phyloP scores from a whole-genome alignment of 1,140 invertebrate species.

The Dreissena polymorpha region DNA sequence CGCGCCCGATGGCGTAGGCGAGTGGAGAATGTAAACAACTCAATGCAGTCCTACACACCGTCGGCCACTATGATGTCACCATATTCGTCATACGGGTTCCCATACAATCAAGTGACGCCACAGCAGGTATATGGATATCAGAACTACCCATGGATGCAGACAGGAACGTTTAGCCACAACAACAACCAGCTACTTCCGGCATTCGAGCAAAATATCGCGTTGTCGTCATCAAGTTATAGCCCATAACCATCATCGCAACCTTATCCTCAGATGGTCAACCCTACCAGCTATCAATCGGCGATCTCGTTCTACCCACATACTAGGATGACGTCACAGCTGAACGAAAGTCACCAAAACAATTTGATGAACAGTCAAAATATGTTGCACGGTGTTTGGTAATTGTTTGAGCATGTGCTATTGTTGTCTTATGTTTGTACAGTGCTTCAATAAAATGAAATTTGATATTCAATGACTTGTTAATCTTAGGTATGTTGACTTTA shows the following conservation, averaged over 20 bases:
- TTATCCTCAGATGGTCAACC: neutral
- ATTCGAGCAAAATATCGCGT: neutral
- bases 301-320: neutral
- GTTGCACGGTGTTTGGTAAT: no score
- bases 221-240: neutral
- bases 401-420: no score
- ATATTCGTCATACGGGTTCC: conserved; percentile 6
- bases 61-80: neutral
- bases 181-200: neutral
- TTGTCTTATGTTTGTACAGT: no score
- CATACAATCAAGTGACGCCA: neutral
- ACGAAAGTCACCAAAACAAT: neutral
- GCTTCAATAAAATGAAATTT: no score
- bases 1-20: conserved; percentile 55
- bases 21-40: conserved; percentile 34
- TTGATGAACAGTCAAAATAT: no score
- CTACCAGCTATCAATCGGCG: neutral
- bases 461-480: no score
- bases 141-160: neutral
- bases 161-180: neutral
- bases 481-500: no score
- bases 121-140: neutral
- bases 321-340: neutral
- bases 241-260: neutral
- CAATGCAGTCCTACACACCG: neutral